phyloP scores from a whole-genome alignment of 2,113 vertebrate species.

The Dipodomys merriami region DNA sequence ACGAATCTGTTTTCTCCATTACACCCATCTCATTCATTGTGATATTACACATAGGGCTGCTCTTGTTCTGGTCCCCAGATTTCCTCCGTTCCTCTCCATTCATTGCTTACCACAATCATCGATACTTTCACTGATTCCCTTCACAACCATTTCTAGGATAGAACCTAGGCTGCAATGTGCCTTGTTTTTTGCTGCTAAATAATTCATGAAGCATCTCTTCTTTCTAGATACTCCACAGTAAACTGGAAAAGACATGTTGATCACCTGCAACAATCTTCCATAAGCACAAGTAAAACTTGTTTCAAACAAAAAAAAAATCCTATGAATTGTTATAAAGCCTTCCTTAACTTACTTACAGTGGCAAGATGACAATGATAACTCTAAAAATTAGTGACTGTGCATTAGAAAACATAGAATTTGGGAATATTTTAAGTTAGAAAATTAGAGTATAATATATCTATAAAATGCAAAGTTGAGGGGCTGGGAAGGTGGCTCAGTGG shows the following conservation, averaged over 20 bases:
- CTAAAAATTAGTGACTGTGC: too few species aligned
- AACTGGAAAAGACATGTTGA: conserved; percentile 3
- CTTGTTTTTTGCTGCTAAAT: background rate
- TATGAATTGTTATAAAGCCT: background rate
- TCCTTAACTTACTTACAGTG: background rate
- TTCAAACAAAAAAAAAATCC: background rate
- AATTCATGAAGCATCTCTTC: background rate
- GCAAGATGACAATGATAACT: background rate
- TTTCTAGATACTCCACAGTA: background rate
- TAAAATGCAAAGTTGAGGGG: background rate
- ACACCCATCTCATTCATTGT: background rate
- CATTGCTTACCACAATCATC: background rate
- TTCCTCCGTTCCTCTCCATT: background rate
- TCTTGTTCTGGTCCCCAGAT: background rate
- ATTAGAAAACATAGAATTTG: background rate
- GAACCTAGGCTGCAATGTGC: background rate
- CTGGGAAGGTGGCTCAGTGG: too few species aligned
- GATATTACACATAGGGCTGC: accelerated
- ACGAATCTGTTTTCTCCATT: background rate
- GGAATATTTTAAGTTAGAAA: background rate
- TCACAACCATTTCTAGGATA: background rate
- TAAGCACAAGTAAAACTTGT: background rate
- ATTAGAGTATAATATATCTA: background rate
- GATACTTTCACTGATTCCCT: background rate
- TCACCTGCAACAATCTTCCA: background rate